Evolutionary conservation across 2,888 invertebrate species (phyloP).

Genomic region (Conistra vaccinii): DNA sequence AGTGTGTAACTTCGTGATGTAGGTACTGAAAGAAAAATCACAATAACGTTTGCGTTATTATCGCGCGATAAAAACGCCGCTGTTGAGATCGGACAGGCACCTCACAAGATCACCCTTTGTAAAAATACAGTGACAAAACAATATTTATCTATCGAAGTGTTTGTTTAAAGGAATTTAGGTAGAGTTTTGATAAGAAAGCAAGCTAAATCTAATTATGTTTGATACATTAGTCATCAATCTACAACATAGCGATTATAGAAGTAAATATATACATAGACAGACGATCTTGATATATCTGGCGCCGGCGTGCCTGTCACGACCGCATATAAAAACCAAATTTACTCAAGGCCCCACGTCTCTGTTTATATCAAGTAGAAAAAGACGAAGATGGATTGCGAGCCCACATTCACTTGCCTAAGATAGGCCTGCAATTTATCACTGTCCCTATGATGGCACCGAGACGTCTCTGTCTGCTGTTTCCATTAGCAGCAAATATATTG

Average conservation of each 20-base stretch:
- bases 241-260: slow-evolving; percentile 16
- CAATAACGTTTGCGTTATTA: too few relatives aligned
- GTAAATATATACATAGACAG: slow-evolving; percentile 35
- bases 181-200: background rate
- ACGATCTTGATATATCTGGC: slow-evolving; percentile 34
- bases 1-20: too few relatives aligned
- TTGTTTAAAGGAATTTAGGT: fast-evolving
- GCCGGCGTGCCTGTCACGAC: slow-evolving; percentile 20
- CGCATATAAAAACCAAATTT: slow-evolving; percentile 40
- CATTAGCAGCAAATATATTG: slow-evolving; percentile 38
- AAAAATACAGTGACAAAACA: background rate
- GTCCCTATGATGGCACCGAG: slow-evolving; percentile 56
- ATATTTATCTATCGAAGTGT: background rate
- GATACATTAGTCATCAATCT: background rate
- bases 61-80: too few relatives aligned
- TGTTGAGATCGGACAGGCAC: too few relatives aligned
- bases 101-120: background rate
- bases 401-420: slow-evolving; percentile 62
- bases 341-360: slow-evolving; percentile 33
- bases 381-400: slow-evolving; percentile 68
- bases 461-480: slow-evolving; percentile 37
- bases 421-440: slow-evolving; percentile 66
- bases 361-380: slow-evolving; percentile 51
- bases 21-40: too few relatives aligned
- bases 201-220: slow-evolving; percentile 2